Base-by-base conservation (phyloP, 2,888 invertebrate species). In the Calliscelio sp. region DNA sequence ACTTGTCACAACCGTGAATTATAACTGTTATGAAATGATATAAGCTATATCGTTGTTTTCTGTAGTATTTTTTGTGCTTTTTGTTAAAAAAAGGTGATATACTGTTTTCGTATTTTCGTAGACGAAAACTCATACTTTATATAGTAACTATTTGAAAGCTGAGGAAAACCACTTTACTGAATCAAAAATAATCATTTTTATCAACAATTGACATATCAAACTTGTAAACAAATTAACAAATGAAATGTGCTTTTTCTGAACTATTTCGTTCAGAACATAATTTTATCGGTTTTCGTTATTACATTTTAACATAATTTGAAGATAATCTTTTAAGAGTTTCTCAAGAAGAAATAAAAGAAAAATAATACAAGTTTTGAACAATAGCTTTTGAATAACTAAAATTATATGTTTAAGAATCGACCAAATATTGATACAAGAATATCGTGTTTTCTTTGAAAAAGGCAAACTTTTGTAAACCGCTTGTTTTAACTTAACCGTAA, bases 11-110 rank as follows among this genome's bases (percentile, higher is more conserved):
- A 68, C 41, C 32, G 22, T 78, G 68, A 78, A 68, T 78, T 68
- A 78, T 68, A 78, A 78, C 77, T 51, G 68, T 68, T 78, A 28
- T 78, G 77, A 78, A 68, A 78, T 68, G 77, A 68, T 61, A 51
- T 46, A 68, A 68, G 20, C 41, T 51, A 18, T 49, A 51, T 68
- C 51, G 28, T 18, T 16, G n/a, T 59, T 49, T n/a, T 65, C 20
- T 65, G 28, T 3, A 44, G 8, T 51, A 16, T 18, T 38, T n/a
- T n/a, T n/a, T n/a, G n/a, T n/a, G n/a, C n/a, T n/a, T 65, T 63
- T 63, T 28, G n/a, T n/a, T 10, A 24, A 32, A 73, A 51, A 55
- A 57, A 55, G 10, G 22, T 65, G 75, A 75, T 75, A 46, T 57
- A 75, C 55, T 14, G 46, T 32, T 25, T 55, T 46, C 25, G 41